Evolutionary conservation across 2,888 invertebrate genomes (phyloP), one percentile per base, ranked within the genome.

Genomic region (Cremastinae sp.): DNA sequence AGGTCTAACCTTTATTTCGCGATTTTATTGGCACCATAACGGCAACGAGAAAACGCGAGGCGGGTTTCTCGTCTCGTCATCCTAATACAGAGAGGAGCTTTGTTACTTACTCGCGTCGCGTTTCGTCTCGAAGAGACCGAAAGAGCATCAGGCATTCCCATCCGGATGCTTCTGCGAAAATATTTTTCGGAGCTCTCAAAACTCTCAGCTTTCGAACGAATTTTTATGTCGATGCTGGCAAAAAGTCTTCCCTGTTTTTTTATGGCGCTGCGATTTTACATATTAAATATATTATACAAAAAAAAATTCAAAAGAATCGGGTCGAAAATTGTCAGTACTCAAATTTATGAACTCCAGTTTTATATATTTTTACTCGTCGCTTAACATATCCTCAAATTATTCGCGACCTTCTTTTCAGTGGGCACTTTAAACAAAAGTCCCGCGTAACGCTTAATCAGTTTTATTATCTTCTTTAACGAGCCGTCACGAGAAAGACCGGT

Each of bases 21-120:
- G 65, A 80, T 86, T 86, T 86, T 86, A 86, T 86, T 85, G 83
- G 78, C 85, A 82, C 80, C 77, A 79, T 81, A 79, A 43, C 3
- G 75, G 65, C 75, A 81, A 18, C 38, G 14, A 51, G 68, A 36
- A 49, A 43, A 28, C 20, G 49, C 47, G 61, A 47, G 38, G 12
- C 9, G 79, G 78, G 83, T 83, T 28, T 28, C 28, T 28, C 28
- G 28, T 28, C 28, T 28, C 28, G 81, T 85, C 86, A 82, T 84
- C 79, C 74, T 65, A 47, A 61, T 51, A 56, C 28, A 59, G 28
- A 70, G 12, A 41, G 71, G 68, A 71, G 72, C 72, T 80, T 73
- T 53, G 69, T 74, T 71, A 74, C 80, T 80, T 76, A 77, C 78
- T 78, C 83, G 80, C 5, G 81, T 38, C 56, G 20, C 38, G 12